phyloP scores from a whole-genome alignment of 2,113 vertebrate genomes.

The Dromaius novaehollandiae region DNA sequence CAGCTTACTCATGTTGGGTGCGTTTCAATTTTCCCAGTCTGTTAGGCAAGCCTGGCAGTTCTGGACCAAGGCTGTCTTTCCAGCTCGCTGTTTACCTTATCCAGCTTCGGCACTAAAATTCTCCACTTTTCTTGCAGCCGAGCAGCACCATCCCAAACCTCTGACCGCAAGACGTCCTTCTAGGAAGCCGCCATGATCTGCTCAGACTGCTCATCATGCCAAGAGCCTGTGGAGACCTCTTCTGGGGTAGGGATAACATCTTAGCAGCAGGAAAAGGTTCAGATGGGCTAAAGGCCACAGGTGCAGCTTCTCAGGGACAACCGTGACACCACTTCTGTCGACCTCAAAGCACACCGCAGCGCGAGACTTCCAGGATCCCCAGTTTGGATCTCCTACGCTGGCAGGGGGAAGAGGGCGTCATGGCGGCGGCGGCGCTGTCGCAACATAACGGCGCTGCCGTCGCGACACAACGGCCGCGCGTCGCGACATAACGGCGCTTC shows the following conservation, averaged over 20 bases:
- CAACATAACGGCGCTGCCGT: no score
- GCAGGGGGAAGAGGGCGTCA: neutral
- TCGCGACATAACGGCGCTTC: neutral
- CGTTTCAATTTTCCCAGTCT: neutral
- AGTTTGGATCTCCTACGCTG: no score
- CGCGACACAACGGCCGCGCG: neutral
- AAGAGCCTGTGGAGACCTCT: neutral
- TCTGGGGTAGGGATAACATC: neutral
- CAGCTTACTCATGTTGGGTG: fast-evolving
- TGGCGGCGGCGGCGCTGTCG: neutral
- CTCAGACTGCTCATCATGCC: neutral
- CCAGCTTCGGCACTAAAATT: neutral
- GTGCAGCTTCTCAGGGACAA: no score
- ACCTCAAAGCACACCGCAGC: no score
- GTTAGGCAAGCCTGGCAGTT: neutral
- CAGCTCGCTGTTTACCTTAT: neutral
- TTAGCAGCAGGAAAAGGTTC: neutral
- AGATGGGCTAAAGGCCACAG: no score
- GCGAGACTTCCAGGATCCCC: no score
- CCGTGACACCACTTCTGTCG: no score
- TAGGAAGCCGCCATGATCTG: neutral
- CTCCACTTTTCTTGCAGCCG: neutral
- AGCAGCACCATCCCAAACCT: neutral
- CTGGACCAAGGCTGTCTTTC: neutral
- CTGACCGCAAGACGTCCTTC: fast-evolving